A percentile compares a stretch with the other conserved stretches of the same genome.
Conservation (phyloP, 2,888 invertebrate species). For the Erebia epiphron region DNA sequence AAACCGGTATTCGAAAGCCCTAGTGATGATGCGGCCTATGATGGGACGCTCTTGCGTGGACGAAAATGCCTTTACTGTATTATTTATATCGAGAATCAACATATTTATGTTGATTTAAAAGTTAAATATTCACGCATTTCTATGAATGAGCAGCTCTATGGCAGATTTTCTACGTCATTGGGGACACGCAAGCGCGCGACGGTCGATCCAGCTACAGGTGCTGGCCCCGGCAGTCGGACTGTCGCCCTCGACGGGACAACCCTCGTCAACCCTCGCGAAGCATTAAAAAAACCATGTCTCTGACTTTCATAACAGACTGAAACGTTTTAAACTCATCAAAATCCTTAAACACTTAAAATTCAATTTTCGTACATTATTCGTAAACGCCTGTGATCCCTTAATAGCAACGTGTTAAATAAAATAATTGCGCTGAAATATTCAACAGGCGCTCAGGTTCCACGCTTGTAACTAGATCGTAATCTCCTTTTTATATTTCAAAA, state of each 20-base stretch:
- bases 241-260: slow-evolving; percentile 55
- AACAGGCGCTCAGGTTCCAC: slow-evolving; percentile 66
- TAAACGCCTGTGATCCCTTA: slow-evolving; percentile 49
- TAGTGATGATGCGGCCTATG: no score
- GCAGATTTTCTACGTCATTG: slow-evolving; percentile 71
- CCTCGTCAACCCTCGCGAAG: slow-evolving; percentile 41
- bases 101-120: background rate
- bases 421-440: slow-evolving; percentile 61
- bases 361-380: slow-evolving; percentile 21
- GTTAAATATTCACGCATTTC: slow-evolving; percentile 5
- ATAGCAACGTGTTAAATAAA: slow-evolving; percentile 45
- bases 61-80: no score
- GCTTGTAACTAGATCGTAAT: slow-evolving; percentile 49
- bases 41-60: no score
- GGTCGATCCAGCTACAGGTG: slow-evolving; percentile 82
- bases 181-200: slow-evolving; percentile 77
- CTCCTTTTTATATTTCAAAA: slow-evolving; percentile 55
- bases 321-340: slow-evolving; percentile 42
- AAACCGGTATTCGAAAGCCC: no score
- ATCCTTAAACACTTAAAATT: slow-evolving; percentile 29
- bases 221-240: slow-evolving; percentile 72
- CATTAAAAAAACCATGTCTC: slow-evolving; percentile 46
- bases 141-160: slow-evolving; percentile 47
- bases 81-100: no score
- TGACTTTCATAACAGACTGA: slow-evolving; percentile 59